Evolutionary conservation across 1,140 invertebrate genomes (phyloP).

Genomic region (Leptonema lineaticorne): DNA sequence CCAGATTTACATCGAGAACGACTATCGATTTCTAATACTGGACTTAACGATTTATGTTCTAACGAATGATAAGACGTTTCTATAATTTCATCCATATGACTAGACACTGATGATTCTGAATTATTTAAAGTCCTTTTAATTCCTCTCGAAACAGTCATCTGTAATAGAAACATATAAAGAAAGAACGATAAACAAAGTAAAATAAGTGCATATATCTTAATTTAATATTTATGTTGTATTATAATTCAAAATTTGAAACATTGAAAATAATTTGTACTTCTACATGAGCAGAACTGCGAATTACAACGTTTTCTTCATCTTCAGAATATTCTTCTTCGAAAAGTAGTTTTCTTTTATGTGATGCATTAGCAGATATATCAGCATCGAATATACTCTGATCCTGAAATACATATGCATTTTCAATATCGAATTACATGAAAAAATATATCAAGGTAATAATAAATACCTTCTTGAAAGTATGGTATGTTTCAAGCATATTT

Average conservation of each 20-base stretch:
- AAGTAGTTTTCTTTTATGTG: constrained; percentile 48
- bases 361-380: constrained; percentile 54
- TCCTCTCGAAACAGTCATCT: background rate
- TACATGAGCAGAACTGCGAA: background rate
- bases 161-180: background rate
- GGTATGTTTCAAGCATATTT: constrained; percentile 61
- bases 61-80: background rate
- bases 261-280: no score
- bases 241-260: background rate
- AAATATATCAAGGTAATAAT: no score
- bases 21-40: constrained; percentile 3
- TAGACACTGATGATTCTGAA: background rate
- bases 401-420: no score
- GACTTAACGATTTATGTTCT: background rate
- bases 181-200: background rate
- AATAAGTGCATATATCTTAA: background rate
- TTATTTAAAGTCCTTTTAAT: constrained; percentile 10
- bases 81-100: background rate
- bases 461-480: constrained; percentile 60
- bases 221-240: background rate
- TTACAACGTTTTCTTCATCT: constrained; percentile 22
- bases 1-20: background rate
- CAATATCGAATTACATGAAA: no score
- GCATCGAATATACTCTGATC: constrained; percentile 45
- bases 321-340: constrained; percentile 47